These are phyloP conservation scores for Dendropsophus ebraccatus DNA, from an alignment of 2,113 vertebrate genomes.

Conservation along the genomic window DNA sequence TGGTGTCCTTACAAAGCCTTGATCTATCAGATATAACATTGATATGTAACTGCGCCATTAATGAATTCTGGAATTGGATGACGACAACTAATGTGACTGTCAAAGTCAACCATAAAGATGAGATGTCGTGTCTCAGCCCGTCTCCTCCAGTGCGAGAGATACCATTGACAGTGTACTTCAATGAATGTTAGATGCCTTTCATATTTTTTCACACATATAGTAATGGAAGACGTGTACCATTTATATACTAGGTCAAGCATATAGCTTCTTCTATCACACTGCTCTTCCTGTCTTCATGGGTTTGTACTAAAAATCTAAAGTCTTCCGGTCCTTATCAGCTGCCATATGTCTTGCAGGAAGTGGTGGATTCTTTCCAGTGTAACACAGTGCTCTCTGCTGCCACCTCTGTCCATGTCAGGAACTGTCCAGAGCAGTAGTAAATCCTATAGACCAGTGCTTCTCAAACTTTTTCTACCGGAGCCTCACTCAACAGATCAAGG, in stretches of 20 bases:
- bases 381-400: no score
- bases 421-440: no score
- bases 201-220: background rate
- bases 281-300: background rate
- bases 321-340: no score
- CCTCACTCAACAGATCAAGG: no score
- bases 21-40: constrained; percentile 44
- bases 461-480: no score
- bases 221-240: background rate
- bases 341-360: no score
- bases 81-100: background rate
- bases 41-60: constrained; percentile 54
- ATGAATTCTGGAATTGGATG: constrained; percentile 38
- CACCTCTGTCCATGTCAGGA: no score
- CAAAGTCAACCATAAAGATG: background rate
- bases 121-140: background rate
- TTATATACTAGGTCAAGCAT: background rate
- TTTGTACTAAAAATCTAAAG: background rate
- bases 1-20: constrained; percentile 35
- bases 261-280: background rate
- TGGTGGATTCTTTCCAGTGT: no score
- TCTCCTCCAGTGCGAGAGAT: background rate
- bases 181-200: background rate
- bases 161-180: constrained; percentile 28
- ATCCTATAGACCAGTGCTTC: no score